phyloP scores from a whole-genome alignment of 1,140 invertebrate genomes.

The Bombus sylvicola region DNA sequence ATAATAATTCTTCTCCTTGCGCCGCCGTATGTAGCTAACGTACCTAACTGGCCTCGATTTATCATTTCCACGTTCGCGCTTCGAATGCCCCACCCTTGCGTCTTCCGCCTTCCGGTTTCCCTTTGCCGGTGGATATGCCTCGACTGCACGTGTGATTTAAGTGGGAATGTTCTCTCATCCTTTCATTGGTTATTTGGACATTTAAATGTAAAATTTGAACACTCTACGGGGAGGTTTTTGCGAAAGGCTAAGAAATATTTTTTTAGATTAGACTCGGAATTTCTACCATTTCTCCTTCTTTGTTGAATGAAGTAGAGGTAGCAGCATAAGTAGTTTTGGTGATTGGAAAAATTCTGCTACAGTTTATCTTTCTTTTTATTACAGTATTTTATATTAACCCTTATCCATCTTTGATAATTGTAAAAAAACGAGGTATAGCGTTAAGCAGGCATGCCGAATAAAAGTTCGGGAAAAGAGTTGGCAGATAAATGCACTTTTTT shows the following conservation, averaged over 20 bases:
- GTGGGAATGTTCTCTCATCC: background rate
- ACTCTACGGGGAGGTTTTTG: background rate
- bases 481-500: background rate
- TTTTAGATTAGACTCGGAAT: background rate
- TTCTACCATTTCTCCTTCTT: background rate
- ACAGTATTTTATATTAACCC: too few relatives aligned
- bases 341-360: too few relatives aligned
- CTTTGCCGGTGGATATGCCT: background rate
- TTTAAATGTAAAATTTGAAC: background rate
- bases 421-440: background rate
- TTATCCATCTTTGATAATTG: background rate
- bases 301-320: background rate
- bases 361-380: too few relatives aligned
- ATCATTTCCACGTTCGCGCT: slow-evolving; percentile 77
- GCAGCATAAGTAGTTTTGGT: too few relatives aligned
- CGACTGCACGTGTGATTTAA: background rate
- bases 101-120: slow-evolving; percentile 33
- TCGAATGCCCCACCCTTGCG: slow-evolving; percentile 39
- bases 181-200: background rate
- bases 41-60: slow-evolving; percentile 79
- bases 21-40: slow-evolving; percentile 77
- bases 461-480: background rate
- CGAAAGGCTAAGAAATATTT: background rate
- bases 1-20: slow-evolving; percentile 78
- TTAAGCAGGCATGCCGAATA: too few relatives aligned